phyloP scores from a whole-genome alignment of 2,113 vertebrate species.

The Corydoras maculifer region DNA sequence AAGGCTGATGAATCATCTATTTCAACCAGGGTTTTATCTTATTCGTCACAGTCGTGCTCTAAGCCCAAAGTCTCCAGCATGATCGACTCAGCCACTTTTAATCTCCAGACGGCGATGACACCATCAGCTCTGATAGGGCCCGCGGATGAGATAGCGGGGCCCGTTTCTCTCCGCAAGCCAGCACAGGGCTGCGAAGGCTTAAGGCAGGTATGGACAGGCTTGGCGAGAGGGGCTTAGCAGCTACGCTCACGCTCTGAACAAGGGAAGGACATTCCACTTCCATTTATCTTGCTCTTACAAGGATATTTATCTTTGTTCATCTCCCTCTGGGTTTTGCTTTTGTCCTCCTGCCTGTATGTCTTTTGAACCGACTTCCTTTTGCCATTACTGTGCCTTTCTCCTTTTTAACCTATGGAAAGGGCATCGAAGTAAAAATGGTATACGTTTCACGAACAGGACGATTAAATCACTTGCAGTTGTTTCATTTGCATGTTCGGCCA shows the following conservation, averaged over 20 bases:
- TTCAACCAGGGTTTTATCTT: conserved; percentile 16
- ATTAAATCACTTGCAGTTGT: not conserved
- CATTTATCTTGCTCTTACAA: conserved; percentile 34
- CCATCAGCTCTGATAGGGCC: conserved; percentile 34
- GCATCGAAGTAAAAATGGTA: not conserved
- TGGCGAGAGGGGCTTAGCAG: conserved; percentile 7
- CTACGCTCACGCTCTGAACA: conserved; percentile 1
- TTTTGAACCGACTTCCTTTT: not conserved
- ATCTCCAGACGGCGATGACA: conserved; percentile 40
- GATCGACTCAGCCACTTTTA: conserved; percentile 21
- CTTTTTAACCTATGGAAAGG: not conserved
- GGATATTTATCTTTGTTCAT: conserved; percentile 40
- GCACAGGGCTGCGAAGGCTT: conserved; percentile 14
- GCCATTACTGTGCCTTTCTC: not conserved
- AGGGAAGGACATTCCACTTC: conserved; percentile 39
- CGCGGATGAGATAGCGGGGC: conserved; percentile 25
- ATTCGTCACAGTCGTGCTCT: conserved; percentile 4
- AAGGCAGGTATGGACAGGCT: conserved; percentile 32
- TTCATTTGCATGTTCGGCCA: not conserved
- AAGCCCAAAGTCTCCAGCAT: conserved; percentile 6
- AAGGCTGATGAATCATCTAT: conserved; percentile 7
- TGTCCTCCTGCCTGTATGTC: conserved; percentile 12
- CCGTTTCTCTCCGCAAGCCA: conserved; percentile 17
- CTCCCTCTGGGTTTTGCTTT: conserved; percentile 18
- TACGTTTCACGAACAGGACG: not conserved